Percentiles rank a stretch among this genome's conserved stretches.
phyloP scores from a whole-genome alignment of 2,888 invertebrate species.

The Polia nebulosa region DNA sequence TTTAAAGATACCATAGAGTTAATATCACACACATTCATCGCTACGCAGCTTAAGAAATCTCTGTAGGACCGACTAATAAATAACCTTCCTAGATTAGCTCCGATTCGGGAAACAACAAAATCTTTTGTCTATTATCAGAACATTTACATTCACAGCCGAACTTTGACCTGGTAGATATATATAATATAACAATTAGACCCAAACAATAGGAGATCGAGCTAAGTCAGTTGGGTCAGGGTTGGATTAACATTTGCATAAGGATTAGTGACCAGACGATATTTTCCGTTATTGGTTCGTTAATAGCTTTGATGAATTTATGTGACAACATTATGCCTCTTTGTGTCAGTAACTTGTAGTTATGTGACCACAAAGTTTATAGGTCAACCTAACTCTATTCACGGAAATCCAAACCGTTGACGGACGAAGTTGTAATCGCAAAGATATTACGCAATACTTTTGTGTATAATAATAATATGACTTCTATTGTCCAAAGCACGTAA shows the following conservation, averaged over 20 bases:
- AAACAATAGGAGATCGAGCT: background rate
- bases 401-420: too few relatives aligned
- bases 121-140: background rate
- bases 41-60: too few relatives aligned
- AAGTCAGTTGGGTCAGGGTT: background rate
- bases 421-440: background rate
- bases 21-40: background rate
- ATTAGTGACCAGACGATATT: background rate
- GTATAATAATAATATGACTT: too few relatives aligned
- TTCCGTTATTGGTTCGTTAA: background rate
- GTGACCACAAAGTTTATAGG: background rate
- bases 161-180: background rate
- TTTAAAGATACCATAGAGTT: too few relatives aligned
- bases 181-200: background rate
- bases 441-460: background rate
- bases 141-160: background rate
- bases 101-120: background rate
- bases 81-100: background rate
- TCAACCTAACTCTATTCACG: background rate
- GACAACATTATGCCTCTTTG: background rate
- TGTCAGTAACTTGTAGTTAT: background rate
- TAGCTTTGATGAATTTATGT: background rate
- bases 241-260: slow-evolving; percentile 15
- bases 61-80: too few relatives aligned
- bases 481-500: too few relatives aligned